phyloP scores from a whole-genome alignment of 2,113 vertebrate species.

The Pangasianodon hypophthalmus region DNA sequence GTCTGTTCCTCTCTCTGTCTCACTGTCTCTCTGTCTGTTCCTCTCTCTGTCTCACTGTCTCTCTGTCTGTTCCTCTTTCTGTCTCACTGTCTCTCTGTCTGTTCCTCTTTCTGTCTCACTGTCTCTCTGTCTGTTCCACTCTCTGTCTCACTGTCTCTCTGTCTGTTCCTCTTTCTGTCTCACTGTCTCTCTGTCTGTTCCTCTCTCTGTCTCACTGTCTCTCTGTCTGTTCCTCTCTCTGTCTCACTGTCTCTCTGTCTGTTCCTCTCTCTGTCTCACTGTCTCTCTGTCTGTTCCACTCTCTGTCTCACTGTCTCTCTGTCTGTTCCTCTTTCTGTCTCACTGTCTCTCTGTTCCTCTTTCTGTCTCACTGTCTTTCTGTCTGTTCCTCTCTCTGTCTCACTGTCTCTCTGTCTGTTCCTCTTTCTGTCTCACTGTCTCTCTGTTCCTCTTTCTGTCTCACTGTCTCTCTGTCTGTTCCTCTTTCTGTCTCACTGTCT shows the following conservation, averaged over 20 bases:
- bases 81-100: not conserved
- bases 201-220: not conserved
- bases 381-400: not conserved
- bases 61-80: not conserved
- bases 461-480: not conserved
- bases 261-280: not conserved
- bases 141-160: not conserved
- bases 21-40: conserved; percentile 13
- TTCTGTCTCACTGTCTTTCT: not conserved
- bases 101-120: not conserved
- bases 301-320: not conserved
- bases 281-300: not conserved
- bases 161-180: not conserved
- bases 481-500: not conserved
- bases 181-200: not conserved
- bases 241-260: not conserved
- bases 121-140: not conserved
- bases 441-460: not conserved
- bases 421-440: conserved; percentile 9
- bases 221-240: conserved; percentile 34
- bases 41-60: conserved; percentile 10
- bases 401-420: conserved; percentile 13
- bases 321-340: not conserved
- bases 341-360: not conserved
- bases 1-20: not conserved